Conservation (phyloP, 2,113 vertebrate genomes). For the Glaucomys volans region DNA sequence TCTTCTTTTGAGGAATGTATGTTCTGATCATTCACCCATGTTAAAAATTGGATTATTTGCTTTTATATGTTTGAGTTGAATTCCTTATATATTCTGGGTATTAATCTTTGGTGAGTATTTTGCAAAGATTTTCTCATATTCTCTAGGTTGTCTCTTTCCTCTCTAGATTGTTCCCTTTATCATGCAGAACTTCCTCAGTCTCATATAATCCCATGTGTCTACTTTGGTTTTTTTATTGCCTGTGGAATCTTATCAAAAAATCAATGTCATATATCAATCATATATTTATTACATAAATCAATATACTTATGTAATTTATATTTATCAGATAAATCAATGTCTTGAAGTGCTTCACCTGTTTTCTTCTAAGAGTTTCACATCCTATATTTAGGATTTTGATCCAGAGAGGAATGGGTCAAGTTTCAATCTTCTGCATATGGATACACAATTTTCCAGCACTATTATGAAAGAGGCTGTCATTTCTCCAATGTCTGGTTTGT, state of each 20-base stretch:
- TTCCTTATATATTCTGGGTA: not conserved
- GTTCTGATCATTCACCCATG: not conserved
- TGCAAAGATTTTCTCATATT: not conserved
- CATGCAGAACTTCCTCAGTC: not conserved
- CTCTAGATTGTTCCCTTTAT: not conserved
- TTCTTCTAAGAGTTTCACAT: not conserved
- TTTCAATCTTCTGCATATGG: not conserved
- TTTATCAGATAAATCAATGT: not conserved
- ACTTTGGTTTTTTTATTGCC: not conserved
- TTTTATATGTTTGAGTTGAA: not conserved
- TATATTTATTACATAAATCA: not conserved
- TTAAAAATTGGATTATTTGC: not conserved
- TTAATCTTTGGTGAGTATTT: not conserved
- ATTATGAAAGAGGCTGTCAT: not conserved
- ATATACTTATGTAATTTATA: not conserved
- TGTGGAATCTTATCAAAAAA: not conserved
- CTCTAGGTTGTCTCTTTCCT: not conserved
- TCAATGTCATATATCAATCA: not conserved
- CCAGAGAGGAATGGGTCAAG: not conserved
- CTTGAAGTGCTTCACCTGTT: not conserved
- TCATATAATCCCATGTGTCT: not conserved
- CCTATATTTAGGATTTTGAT: not conserved
- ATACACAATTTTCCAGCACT: too few relatives aligned
- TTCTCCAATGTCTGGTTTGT: not conserved
- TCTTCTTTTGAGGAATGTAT: not conserved